phyloP scores from a whole-genome alignment of 2,797 vertebrate genomes.

The Iguana delicatissima region DNA sequence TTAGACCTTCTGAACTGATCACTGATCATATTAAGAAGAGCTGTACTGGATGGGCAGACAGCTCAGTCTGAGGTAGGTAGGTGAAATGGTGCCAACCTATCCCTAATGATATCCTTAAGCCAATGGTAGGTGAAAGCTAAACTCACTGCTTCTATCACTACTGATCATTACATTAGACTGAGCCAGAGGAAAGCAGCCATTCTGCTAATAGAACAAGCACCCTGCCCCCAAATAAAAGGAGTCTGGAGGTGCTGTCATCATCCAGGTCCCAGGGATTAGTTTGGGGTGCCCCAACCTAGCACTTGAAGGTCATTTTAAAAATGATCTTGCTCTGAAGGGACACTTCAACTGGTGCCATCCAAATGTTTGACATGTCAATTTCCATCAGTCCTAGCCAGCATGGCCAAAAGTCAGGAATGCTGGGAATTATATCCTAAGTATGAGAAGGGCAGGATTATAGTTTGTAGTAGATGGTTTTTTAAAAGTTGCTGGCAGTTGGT shows the following conservation, averaged over 20 bases:
- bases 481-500: too few relatives aligned
- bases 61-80: neutral
- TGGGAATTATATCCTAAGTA: too few relatives aligned
- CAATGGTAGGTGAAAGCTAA: neutral
- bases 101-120: neutral
- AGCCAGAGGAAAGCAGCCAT: neutral
- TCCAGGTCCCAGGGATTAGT: neutral
- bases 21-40: neutral
- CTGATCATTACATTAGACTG: neutral
- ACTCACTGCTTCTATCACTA: neutral
- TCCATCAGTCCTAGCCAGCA: too few relatives aligned
- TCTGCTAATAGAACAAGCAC: neutral
- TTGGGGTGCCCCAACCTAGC: too few relatives aligned
- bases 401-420: too few relatives aligned
- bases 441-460: neutral
- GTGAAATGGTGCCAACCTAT: neutral
- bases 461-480: neutral
- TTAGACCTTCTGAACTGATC: neutral
- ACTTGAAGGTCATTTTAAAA: neutral
- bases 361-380: neutral
- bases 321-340: neutral
- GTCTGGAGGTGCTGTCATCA: neutral
- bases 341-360: neutral
- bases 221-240: neutral
- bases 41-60: neutral